Evolutionary conservation across 2,113 vertebrate genomes (phyloP).

Genomic region (Sapayoa aenigma): DNA sequence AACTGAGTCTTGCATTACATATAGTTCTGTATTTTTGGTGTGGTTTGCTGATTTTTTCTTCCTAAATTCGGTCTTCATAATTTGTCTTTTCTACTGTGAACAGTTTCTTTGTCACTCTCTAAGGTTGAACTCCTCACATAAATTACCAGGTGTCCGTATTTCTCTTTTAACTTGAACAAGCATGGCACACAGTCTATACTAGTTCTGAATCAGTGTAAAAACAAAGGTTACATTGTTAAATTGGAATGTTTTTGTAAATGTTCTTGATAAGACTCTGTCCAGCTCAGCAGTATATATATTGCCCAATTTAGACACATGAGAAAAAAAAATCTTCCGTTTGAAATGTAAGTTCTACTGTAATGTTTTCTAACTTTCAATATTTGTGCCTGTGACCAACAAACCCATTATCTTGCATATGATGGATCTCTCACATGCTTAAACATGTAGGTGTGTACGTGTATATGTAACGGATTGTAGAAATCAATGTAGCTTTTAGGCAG

Average conservation of each 20-base stretch:
- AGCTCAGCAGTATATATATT: background rate
- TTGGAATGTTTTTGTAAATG: background rate
- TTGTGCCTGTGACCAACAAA: background rate
- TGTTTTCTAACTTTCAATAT: background rate
- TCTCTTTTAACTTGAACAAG: background rate
- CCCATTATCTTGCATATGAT: background rate
- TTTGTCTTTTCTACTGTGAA: background rate
- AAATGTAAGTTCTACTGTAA: background rate
- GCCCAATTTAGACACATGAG: background rate
- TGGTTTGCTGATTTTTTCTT: rapidly evolving
- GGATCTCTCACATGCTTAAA: background rate
- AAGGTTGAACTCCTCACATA: background rate
- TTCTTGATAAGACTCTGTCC: background rate
- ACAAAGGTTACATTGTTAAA: conserved; percentile 18
- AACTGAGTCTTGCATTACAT: background rate
- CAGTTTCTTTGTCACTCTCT: background rate
- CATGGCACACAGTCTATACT: background rate
- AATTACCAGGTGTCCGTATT: background rate
- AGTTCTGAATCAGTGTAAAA: background rate
- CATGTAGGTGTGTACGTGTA: rapidly evolving
- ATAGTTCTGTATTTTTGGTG: rapidly evolving
- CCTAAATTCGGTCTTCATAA: background rate
- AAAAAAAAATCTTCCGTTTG: background rate
- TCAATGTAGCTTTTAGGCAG: background rate
- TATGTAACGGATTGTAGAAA: background rate